A percentile compares a stretch with the other conserved stretches of the same genome.
These are phyloP conservation scores for Bombus cullumanus DNA, from an alignment of 1,140 invertebrate species.

Conservation along the genomic window DNA sequence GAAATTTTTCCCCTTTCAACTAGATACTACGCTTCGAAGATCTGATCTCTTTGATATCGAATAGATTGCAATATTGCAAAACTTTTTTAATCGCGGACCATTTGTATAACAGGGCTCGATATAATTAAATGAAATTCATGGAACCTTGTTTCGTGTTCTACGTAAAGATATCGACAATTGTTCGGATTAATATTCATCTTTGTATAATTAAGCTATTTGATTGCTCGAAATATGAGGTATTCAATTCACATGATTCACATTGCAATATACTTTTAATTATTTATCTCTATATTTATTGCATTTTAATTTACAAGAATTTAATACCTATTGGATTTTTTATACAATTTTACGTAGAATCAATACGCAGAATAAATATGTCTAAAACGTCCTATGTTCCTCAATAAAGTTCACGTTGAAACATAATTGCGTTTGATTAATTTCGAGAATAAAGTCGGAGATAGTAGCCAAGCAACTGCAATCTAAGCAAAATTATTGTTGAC, in stretches of 20 bases:
- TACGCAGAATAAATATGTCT: background rate
- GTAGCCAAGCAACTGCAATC: background rate
- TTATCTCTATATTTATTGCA: background rate
- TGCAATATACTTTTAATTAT: background rate
- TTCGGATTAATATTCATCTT: background rate
- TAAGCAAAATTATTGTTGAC: constrained; percentile 31
- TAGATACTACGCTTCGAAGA: too few relatives aligned
- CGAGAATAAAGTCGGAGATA: background rate
- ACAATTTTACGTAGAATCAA: too few relatives aligned
- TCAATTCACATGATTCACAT: background rate
- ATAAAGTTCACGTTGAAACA: background rate
- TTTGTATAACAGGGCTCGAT: background rate
- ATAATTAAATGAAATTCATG: background rate
- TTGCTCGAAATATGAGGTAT: background rate
- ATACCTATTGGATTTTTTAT: background rate
- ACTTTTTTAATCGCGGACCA: background rate
- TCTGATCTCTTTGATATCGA: too few relatives aligned
- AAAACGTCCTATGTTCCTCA: background rate
- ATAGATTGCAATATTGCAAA: background rate
- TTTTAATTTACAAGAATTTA: background rate
- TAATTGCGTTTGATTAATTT: constrained; percentile 19
- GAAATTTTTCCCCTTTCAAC: background rate
- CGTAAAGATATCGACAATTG: background rate
- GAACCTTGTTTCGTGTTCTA: background rate
- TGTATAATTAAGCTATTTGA: background rate